phyloP scores from a whole-genome alignment of 2,888 invertebrate genomes.

The Fabriciana adippe region DNA sequence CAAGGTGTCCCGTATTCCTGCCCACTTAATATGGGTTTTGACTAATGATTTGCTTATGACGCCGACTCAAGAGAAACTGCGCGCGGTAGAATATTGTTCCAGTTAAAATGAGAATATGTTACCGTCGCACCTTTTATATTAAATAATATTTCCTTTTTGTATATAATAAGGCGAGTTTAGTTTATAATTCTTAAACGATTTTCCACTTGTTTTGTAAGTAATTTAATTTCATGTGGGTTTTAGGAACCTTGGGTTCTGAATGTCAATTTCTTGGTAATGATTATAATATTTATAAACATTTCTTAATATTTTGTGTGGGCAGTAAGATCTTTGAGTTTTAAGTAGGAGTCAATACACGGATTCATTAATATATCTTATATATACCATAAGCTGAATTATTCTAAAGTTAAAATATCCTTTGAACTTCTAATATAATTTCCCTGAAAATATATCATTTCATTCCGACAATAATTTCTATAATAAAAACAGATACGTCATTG shows the following conservation, averaged over 20 bases:
- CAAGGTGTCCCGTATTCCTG: conserved; percentile 39
- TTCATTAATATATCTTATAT: conserved; percentile 32
- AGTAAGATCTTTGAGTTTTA: conserved; percentile 27
- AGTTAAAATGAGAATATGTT: conserved; percentile 18
- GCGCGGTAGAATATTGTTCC: conserved; percentile 8
- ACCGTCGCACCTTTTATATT: too few relatives aligned
- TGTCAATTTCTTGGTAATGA: not conserved
- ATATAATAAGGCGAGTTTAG: too few relatives aligned
- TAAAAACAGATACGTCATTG: not conserved
- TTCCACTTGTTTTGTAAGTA: not conserved
- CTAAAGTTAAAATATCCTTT: not conserved
- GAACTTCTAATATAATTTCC: conserved; percentile 4
- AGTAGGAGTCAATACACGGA: conserved; percentile 32
- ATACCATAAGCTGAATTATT: conserved; percentile 19
- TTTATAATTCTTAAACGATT: not conserved
- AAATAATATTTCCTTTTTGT: too few relatives aligned
- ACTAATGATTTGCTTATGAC: conserved; percentile 23
- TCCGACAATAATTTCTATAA: not conserved
- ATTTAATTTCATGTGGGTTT: conserved; percentile 63
- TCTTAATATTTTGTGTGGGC: conserved; percentile 30
- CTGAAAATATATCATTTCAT: conserved; percentile 9
- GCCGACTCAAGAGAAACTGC: conserved; percentile 16
- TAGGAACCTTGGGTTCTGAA: too few relatives aligned
- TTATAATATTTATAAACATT: conserved; percentile 21
- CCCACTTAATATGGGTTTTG: conserved; percentile 29